Evolutionary conservation across 2,797 vertebrate genomes (phyloP).

Genomic region (Sebastes melanostomus): DNA sequence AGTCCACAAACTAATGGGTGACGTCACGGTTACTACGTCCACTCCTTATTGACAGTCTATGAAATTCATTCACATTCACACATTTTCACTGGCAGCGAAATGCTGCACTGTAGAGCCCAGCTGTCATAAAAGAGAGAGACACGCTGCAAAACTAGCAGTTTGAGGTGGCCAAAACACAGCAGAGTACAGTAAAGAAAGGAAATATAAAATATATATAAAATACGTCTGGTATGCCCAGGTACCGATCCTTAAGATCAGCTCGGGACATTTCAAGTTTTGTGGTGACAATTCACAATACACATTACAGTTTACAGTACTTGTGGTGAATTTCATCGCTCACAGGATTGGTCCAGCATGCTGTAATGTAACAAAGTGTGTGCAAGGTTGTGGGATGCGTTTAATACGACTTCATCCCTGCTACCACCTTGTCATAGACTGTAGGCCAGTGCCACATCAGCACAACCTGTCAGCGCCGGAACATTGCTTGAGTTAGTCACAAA

Average conservation of each 20-base stretch:
- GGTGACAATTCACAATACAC: not conserved
- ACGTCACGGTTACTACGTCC: too few relatives aligned
- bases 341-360: not conserved
- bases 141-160: not conserved
- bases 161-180: not conserved
- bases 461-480: conserved; percentile 8
- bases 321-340: not conserved
- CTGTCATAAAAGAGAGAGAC: not conserved
- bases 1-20: too few relatives aligned
- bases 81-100: not conserved
- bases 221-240: not conserved
- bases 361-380: not conserved
- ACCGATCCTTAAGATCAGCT: not conserved
- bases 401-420: not conserved
- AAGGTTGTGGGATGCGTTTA: conserved; percentile 6
- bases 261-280: not conserved
- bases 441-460: conserved; percentile 33
- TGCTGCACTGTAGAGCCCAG: not conserved
- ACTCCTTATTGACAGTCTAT: too few relatives aligned
- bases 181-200: not conserved
- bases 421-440: conserved; percentile 11
- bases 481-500: conserved; percentile 28
- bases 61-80: not conserved
- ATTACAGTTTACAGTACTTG: not conserved
- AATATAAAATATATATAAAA: not conserved